Evolutionary conservation across 2,797 vertebrate genomes (phyloP), one percentile per base, ranked within the genome.

Genomic region (Sebastes vulpes): DNA sequence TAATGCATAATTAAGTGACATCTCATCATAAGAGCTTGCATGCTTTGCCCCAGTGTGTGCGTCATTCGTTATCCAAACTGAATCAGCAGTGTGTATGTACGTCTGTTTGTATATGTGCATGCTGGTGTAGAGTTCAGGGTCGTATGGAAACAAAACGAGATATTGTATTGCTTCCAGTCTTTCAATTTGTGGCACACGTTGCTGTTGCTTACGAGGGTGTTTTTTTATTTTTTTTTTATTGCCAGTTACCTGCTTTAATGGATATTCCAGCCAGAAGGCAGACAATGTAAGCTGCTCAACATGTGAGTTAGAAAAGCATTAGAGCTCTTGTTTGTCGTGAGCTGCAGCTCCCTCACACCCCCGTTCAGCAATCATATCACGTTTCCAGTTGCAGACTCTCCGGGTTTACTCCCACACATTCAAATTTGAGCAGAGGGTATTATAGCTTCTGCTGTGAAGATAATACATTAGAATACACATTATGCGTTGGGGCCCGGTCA

Each of bases 331-430:
- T 59, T 65, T 64, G 32, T 57, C 21, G 25, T 3, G 7, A 69
- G 21, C 59, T 61, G 59, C 42, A 21, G 28, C 35, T 59, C n/a
- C 35, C 21, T 68, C 32, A 48, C 35, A 8, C 35, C 14, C 12
- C 18, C 32, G 9, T 66, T 76, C 35, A 60, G 65, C 29, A 81
- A 75, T 60, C 75, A 20, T n/a, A 56, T 81, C 81, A 78, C 18
- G 14, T 69, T 78, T 71, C 31, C 31, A 26, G 26, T 21, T 32
- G 79, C 35, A 64, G 61, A 52, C 54, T 54, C 65, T 65, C 29
- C 54, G 31, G 32, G 32, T 69, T 68, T 52, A 60, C 53, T 20
- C 74, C 64, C 67, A 76, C 71, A 54, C 50, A n/a, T 65, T 53
- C 7, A 63, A 61, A 64, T 65, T 29, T n/a, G 14, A 68, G 56